Base-by-base conservation (phyloP, 1,140 invertebrate species). In the Drosophila triauraria region DNA sequence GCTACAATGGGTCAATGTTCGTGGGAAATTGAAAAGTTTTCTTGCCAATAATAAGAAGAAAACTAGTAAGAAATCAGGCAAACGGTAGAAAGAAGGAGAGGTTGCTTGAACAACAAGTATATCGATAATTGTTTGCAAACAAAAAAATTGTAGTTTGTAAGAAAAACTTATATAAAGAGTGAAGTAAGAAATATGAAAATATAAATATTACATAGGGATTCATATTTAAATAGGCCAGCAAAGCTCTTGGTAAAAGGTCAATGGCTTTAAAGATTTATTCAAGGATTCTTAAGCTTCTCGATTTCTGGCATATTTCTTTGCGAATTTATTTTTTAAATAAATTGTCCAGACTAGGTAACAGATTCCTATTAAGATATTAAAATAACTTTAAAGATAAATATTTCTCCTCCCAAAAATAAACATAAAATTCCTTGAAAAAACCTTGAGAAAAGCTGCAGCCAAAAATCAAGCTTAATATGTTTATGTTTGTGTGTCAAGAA, bases 1-100 rank as follows among this genome's bases (percentile, higher is more conserved):
- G 17, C 63, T 57, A 46, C 62, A 58, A 50, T 68, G 65, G 80
- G 76, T 83, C 80, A 83, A 40, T 65, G 80, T 40, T 63, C 75
- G 60, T 44, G 60, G 47, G 47, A 62, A 51, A 40, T 35, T 62
- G 65, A 78, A 71, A 56, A 79, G 54, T 69, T 84, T 69, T 35
- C 27, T 58, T 23, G 20, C 15, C 12, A 50, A 53, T 63, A 80
- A 65, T 56, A 48, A 71, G 40, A 63, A 59, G 46, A 38, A 61
- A 77, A 60, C 27, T 43, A 25, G 38, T 27, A 35, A 35, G 30
- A 60, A 72, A 43, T 68, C 48, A 17, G 67, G 67, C 50, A 40
- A 70, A 13, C 17, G 71, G 78, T 77, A 68, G 63, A 54, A 35
- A 57, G 61, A 78, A 67, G 30, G 9, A 35, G 35, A 74, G 68